Conservation (phyloP, 2,113 vertebrate species). For the Leucopternis melanops region DNA sequence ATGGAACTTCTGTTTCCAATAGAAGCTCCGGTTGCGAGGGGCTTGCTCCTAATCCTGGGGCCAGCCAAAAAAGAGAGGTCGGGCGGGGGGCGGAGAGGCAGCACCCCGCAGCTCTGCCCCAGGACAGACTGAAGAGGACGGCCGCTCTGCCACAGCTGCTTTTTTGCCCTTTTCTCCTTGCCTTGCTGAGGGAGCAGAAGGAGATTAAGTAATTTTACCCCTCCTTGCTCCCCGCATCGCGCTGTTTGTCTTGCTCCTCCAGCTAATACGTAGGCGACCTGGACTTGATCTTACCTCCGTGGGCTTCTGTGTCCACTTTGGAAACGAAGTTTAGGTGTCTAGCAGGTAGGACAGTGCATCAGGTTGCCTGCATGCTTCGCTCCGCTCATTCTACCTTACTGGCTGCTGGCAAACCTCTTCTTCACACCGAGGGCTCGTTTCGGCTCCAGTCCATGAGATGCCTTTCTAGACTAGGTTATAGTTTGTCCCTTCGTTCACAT, state of each 20-base stretch:
- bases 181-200: not conserved
- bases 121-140: not conserved
- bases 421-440: not conserved
- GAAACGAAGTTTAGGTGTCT: not conserved
- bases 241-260: not conserved
- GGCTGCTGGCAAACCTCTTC: not conserved
- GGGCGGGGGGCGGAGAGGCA: not conserved
- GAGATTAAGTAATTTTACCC: not conserved
- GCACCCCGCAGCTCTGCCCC: not conserved
- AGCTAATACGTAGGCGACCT: not conserved
- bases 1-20: conserved; percentile 49
- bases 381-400: not conserved
- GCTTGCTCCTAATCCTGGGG: not conserved
- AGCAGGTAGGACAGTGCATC: not conserved
- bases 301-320: not conserved
- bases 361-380: not conserved
- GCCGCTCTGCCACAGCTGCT: not conserved
- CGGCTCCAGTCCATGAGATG: not conserved
- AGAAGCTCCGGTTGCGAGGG: not conserved
- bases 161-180: not conserved
- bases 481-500: not conserved
- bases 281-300: not conserved
- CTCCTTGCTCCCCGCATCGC: not conserved
- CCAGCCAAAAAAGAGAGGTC: not conserved
- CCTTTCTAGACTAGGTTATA: not conserved